phyloP scores from a whole-genome alignment of 1,140 invertebrate species.

The Drosophila burlai region DNA sequence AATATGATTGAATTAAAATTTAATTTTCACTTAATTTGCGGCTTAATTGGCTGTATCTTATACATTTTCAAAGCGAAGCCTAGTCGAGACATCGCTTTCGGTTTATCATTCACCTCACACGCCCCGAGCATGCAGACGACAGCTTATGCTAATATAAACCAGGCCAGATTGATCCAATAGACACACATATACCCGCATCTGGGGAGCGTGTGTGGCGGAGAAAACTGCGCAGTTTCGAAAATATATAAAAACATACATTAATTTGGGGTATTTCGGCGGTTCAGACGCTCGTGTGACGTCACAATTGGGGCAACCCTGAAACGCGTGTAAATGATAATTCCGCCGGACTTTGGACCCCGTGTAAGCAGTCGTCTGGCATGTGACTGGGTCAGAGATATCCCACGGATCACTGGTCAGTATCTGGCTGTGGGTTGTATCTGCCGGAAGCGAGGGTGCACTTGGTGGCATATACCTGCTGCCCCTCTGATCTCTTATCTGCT shows the following conservation, averaged over 20 bases:
- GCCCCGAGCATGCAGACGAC: constrained; percentile 28
- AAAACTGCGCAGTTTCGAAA: constrained; percentile 44
- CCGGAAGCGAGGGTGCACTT: constrained; percentile 2
- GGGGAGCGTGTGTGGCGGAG: constrained; percentile 6
- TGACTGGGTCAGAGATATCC: constrained; percentile 7
- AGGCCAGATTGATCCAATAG: constrained; percentile 29
- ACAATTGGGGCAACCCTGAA: constrained; percentile 47
- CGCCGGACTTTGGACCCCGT: constrained; percentile 28
- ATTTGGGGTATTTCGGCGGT: constrained; percentile 17
- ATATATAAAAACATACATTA: constrained; percentile 22
- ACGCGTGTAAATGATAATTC: constrained; percentile 35
- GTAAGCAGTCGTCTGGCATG: constrained; percentile 33
- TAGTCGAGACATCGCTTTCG: constrained; percentile 12
- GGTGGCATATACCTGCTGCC: constrained; percentile 16
- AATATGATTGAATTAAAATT: constrained; percentile 27
- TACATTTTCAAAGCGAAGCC: background rate
- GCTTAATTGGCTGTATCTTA: constrained; percentile 7
- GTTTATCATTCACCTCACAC: constrained; percentile 35
- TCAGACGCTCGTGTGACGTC: constrained; percentile 35
- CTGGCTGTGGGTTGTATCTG: background rate
- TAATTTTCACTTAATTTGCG: constrained; percentile 33
- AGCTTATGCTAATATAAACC: constrained; percentile 48
- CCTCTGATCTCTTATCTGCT: constrained; percentile 15
- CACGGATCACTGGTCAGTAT: background rate
- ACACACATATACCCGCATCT: background rate